Conservation (phyloP, 2,797 vertebrate genomes). For the Acanthis flammea region DNA sequence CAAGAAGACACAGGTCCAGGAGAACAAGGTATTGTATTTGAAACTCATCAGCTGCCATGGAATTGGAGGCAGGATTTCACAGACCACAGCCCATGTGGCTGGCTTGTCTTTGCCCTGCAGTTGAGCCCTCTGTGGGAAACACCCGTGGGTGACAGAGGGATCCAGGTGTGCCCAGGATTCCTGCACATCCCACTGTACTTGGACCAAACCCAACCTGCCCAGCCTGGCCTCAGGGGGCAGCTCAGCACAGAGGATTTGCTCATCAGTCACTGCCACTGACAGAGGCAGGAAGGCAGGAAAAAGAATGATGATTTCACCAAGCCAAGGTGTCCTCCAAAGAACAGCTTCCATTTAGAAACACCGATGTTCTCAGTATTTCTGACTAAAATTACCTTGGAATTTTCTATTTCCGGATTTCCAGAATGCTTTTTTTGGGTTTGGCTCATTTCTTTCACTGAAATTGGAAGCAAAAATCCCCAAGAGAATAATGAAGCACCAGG, state of each 20-base stretch:
- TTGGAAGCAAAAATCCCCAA: not conserved
- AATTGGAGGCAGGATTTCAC: not conserved
- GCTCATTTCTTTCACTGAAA: not conserved
- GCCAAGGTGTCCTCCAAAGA: not conserved
- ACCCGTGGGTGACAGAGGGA: accelerated
- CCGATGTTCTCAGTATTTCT: not conserved
- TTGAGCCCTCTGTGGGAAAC: not conserved
- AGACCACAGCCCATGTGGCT: not conserved
- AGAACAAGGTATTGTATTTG: not conserved
- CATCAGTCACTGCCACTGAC: not conserved
- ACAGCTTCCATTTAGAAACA: not conserved
- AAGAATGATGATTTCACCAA: not conserved
- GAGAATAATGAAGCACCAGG: not conserved
- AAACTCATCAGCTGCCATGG: not conserved
- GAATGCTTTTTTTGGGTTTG: not conserved
- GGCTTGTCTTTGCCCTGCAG: not conserved
- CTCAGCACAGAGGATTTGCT: not conserved
- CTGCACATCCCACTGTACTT: not conserved
- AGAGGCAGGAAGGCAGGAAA: not conserved
- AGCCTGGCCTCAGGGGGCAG: not conserved
- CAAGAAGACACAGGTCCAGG: not conserved
- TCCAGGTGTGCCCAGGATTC: not conserved
- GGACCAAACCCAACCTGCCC: not conserved
- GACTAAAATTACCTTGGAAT: not conserved
- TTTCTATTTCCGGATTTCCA: not conserved